These are phyloP conservation scores for Galaxea fascicularis DNA, from an alignment of 92 coral and sea anemone genomes.

Conservation along the genomic window DNA sequence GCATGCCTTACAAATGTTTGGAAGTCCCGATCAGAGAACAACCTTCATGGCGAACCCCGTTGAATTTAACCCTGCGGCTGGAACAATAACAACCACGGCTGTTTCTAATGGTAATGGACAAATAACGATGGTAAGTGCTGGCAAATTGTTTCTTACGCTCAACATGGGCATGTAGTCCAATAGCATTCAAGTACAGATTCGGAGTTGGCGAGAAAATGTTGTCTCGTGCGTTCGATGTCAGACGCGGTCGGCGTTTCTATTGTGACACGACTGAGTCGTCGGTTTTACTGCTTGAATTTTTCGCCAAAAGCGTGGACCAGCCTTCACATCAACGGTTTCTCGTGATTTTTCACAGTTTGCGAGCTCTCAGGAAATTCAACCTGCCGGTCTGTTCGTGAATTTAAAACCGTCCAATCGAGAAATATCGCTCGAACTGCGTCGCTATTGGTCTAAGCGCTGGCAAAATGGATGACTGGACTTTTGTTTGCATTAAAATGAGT, in stretches of 20 bases:
- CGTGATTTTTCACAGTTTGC: constrained; percentile 42
- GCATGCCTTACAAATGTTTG: constrained; percentile 96
- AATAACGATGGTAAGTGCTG: constrained; percentile 90
- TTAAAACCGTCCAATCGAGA: constrained; percentile 97
- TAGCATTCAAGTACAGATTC: constrained; percentile 30
- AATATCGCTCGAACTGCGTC: constrained; percentile 81
- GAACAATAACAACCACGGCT: constrained; percentile 91
- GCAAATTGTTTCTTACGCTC: constrained; percentile 13
- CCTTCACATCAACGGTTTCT: background rate
- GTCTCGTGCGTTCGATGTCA: constrained; percentile 39
- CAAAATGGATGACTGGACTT: constrained; percentile 81
- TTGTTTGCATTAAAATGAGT: constrained; percentile 88
- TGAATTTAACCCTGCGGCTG: constrained; percentile 92
- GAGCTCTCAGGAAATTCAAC: constrained; percentile 82
- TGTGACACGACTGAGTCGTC: constrained; percentile 4
- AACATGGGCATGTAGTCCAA: constrained; percentile 31
- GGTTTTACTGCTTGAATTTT: background rate
- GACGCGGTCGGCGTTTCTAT: constrained; percentile 23
- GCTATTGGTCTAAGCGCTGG: constrained; percentile 92
- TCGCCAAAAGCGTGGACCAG: constrained; percentile 7
- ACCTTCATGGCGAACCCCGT: constrained; percentile 94
- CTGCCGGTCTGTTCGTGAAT: constrained; percentile 87
- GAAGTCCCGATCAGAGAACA: constrained; percentile 96
- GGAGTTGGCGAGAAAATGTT: constrained; percentile 8
- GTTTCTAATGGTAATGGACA: constrained; percentile 96